These are phyloP conservation scores for Chanos chanos DNA, from an alignment of 2,797 vertebrate species.

Conservation along the genomic window DNA sequence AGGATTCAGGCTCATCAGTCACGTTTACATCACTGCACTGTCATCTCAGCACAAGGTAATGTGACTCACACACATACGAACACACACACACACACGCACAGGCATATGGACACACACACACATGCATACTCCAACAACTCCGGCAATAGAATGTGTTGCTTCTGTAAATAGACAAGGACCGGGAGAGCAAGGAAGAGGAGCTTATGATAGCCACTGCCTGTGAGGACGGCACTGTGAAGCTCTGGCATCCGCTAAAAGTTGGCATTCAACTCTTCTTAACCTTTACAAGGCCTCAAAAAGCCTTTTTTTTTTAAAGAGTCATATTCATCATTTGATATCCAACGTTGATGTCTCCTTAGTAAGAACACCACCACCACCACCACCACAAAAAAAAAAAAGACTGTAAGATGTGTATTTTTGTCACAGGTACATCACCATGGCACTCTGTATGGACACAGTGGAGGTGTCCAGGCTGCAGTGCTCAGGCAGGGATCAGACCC, in stretches of 20 bases:
- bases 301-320: no score
- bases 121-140: neutral
- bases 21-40: constrained; percentile 67
- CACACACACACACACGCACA: neutral
- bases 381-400: no score
- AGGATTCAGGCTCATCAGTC: constrained; percentile 76
- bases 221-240: constrained; percentile 73
- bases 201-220: constrained; percentile 73
- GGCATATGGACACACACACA: neutral
- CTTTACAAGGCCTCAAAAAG: no score
- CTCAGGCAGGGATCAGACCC: constrained; percentile 38
- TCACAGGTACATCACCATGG: constrained; percentile 73
- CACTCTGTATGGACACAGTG: constrained; percentile 73
- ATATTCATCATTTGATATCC: no score
- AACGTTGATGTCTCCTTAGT: no score
- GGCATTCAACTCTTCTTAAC: neutral
- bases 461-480: constrained; percentile 61
- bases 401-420: neutral
- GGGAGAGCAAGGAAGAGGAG: constrained; percentile 47
- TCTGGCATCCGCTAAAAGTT: constrained; percentile 85
- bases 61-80: neutral
- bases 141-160: neutral
- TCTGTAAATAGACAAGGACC: constrained; percentile 42
- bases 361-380: no score
- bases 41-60: constrained; percentile 50